Base-by-base conservation (phyloP, 2,113 vertebrate genomes). In the Haemorhous mexicanus region DNA sequence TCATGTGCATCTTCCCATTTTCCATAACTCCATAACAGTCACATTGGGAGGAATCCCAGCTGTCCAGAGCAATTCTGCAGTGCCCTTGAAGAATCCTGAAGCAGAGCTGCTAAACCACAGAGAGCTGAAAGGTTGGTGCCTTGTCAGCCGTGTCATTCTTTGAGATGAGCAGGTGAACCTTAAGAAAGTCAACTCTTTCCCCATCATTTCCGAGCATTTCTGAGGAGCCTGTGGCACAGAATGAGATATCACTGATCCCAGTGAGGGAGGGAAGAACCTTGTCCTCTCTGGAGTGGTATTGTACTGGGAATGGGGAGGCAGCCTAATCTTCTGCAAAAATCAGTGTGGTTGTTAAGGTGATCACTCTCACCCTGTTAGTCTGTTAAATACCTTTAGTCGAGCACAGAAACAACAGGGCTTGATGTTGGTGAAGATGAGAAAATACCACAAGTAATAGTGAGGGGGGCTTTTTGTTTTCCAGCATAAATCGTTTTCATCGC, bases 341-440 rank as follows among this genome's bases (percentile, higher is more conserved):
- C 56, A 44, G 11, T n/a, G 53, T 41, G 16, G 26, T 68, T 37
- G 49, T 89, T 46, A 83, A 84, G 80, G 10, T 78, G 62, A 39
- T 85, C 87, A 32, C 66, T 90, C 67, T 87, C 53, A 35, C 73
- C 43, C 1, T 85, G 59, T 82, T 61, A 56, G 41, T 37, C 47
- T 70, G 16, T 58, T 78, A 69, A 92, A 79, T 88, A 89, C 83
- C 76, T 85, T 87, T 72, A 80, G n/a, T 50, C 0, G 0, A 88
- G 47, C 55, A 69, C 49, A 76, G 55, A 77, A 84, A 66, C 49
- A 49, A 16, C 30, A 64, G 33, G 37, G 37, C 77, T 78, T 85
- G 16, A 46, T 94, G 30, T 88, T 44, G 69, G n/a, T 80, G 78
- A 86, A 69, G 76, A 81, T 7, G 7, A 92, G 85, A 78, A 94